Base-by-base conservation (phyloP, 1,140 invertebrate genomes). In the Bombyx mandarina region DNA sequence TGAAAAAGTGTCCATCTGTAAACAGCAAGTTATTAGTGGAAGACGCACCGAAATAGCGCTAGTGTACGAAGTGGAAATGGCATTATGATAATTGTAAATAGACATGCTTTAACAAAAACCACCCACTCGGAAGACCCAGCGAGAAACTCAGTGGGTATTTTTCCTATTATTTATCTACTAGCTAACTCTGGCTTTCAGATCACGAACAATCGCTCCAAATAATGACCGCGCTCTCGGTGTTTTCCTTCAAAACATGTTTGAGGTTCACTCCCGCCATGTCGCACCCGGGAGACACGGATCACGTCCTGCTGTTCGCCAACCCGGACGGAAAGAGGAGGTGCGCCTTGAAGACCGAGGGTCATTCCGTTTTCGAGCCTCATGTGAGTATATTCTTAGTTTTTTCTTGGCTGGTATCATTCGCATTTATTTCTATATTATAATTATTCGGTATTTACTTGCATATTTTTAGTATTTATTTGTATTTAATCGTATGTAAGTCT, bases 221-320 rank as follows among this genome's bases (percentile, higher is more conserved):
- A 12, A 69, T 83, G 73, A 69, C 67, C 0, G 55, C 75, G 0
- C 60, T 86, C 0, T 64, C 80, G 0, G 35, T 61, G 46, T 73
- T 83, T 52, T 64, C 73, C 0, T 77, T 72, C 48, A 77, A 80
- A 52, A 80, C 77, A 0, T 85, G 82, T 18, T 46, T 85, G 2
- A 73, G 82, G 43, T 82, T 85, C 60, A 54, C 54, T 0, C 82
- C 82, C 0, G 77, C 77, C 0, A 61, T 82, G 65, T 62, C 57
- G 0, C 51, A 62, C 6, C 82, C 82, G 0, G 43, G 8, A 0
- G 52, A 10, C 0, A 18, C 54, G 0, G 59, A 75, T 0, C 75
- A 80, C 22, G 73, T 82, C 0, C 52, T 85, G 61, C 57, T 75
- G 1, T 73, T 85, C 8, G 62, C 75, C 45, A 85, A 85, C 45